These are phyloP conservation scores for Dilophus febrilis DNA, from an alignment of 2,888 invertebrate species.

Conservation along the genomic window DNA sequence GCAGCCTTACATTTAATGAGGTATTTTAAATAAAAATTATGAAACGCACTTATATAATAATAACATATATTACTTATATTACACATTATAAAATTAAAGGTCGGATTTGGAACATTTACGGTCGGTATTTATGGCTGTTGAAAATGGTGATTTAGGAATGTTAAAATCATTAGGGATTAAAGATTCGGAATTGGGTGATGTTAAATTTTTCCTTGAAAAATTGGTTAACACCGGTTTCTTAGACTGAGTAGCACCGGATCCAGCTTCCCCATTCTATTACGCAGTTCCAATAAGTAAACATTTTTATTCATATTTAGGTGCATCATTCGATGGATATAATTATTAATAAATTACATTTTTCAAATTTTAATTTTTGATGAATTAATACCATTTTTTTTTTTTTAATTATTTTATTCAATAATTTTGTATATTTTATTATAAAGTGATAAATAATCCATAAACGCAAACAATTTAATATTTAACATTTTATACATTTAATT, in stretches of 20 bases:
- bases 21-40: too few relatives aligned
- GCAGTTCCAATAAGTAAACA: conserved; percentile 53
- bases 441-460: too few relatives aligned
- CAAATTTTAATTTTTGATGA: too few relatives aligned
- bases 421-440: too few relatives aligned
- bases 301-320: conserved; percentile 47
- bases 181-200: conserved; percentile 86
- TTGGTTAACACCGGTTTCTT: conserved; percentile 90
- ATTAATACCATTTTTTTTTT: too few relatives aligned
- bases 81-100: conserved; percentile 26
- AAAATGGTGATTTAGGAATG: conserved; percentile 88
- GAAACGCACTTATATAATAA: too few relatives aligned
- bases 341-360: conserved; percentile 15
- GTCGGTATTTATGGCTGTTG: conserved; percentile 89
- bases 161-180: conserved; percentile 86
- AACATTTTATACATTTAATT: too few relatives aligned
- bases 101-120: conserved; percentile 83
- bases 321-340: conserved; percentile 37
- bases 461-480: too few relatives aligned
- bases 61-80: too few relatives aligned
- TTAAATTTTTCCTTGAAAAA: conserved; percentile 91
- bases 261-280: conserved; percentile 54
- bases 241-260: conserved; percentile 68
- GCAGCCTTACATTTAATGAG: conserved; percentile 31
- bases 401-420: too few relatives aligned